These are phyloP conservation scores for Malurus cyaneus DNA, from an alignment of 2,113 vertebrate species.

Conservation along the genomic window DNA sequence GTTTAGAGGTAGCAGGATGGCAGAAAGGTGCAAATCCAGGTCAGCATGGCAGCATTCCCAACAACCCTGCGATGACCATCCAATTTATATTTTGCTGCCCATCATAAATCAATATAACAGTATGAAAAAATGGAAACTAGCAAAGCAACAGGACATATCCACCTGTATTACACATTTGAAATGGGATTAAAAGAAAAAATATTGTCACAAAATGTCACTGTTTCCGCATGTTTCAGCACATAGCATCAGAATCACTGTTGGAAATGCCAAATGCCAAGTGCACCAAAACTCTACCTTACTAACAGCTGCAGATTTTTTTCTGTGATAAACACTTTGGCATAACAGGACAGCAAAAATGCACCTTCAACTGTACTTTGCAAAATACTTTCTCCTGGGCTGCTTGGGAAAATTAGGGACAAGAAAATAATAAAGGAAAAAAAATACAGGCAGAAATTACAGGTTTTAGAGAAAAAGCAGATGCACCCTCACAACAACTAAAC, in stretches of 20 bases:
- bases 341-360: background rate
- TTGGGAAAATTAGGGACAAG: background rate
- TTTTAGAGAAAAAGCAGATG: background rate
- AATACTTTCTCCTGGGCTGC: background rate
- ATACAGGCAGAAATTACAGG: background rate
- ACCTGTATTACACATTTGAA: background rate
- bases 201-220: background rate
- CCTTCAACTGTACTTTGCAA: background rate
- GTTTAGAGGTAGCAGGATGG: background rate
- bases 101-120: background rate
- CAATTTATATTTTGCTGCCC: background rate
- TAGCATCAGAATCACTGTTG: background rate
- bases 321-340: background rate
- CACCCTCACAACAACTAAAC: background rate
- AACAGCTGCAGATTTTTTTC: background rate
- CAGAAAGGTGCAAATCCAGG: fast-evolving
- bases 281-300: background rate
- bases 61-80: background rate
- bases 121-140: background rate
- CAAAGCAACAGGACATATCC: background rate
- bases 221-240: background rate
- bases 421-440: background rate
- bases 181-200: background rate
- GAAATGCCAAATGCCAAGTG: background rate
- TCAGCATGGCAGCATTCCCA: background rate